A percentile compares a stretch with the other conserved stretches of the same genome.
Conservation (phyloP, 2,888 invertebrate species). For the Caenorhabditis uteleia region DNA sequence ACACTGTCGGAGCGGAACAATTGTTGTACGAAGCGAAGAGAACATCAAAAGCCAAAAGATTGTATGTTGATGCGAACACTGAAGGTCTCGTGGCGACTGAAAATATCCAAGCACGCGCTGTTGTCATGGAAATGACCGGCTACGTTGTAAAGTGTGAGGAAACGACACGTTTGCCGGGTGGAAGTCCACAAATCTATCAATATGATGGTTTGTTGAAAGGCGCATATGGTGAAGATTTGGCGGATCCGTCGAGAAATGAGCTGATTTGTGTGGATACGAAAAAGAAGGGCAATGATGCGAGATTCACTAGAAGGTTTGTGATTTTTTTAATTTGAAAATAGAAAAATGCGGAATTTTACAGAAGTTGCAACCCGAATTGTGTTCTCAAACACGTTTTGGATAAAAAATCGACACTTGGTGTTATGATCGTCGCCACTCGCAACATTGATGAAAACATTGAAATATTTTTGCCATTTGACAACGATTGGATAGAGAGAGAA, state of each 20-base stretch:
- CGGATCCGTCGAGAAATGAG: slow-evolving; percentile 2
- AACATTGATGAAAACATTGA: slow-evolving; percentile 18
- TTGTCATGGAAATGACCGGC: slow-evolving; percentile 23
- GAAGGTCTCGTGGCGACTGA: slow-evolving; percentile 22
- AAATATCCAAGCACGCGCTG: slow-evolving; percentile 3
- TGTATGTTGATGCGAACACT: slow-evolving; percentile 18
- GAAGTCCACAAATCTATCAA: slow-evolving; percentile 9
- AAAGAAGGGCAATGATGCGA: slow-evolving; percentile 24
- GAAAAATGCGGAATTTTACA: neutral
- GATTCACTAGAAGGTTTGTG: slow-evolving; percentile 14
- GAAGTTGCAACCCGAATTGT: slow-evolving; percentile 30
- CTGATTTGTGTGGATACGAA: slow-evolving; percentile 27
- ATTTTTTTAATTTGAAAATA: neutral
- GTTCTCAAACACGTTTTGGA: slow-evolving; percentile 38
- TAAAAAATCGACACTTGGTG: slow-evolving; percentile 12
- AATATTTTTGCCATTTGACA: slow-evolving; percentile 36
- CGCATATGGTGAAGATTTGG: slow-evolving; percentile 21
- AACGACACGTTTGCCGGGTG: slow-evolving; percentile 10
- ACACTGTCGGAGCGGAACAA: slow-evolving; percentile 15
- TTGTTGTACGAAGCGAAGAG: slow-evolving; percentile 15
- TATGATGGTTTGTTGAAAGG: slow-evolving; percentile 40
- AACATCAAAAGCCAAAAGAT: slow-evolving; percentile 6
- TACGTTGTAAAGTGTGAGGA: slow-evolving; percentile 17
- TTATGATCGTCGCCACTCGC: slow-evolving; percentile 31
- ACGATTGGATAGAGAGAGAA: slow-evolving; percentile 12